Evolutionary conservation across 2,113 vertebrate species (phyloP).

Genomic region (Pogona vitticeps): DNA sequence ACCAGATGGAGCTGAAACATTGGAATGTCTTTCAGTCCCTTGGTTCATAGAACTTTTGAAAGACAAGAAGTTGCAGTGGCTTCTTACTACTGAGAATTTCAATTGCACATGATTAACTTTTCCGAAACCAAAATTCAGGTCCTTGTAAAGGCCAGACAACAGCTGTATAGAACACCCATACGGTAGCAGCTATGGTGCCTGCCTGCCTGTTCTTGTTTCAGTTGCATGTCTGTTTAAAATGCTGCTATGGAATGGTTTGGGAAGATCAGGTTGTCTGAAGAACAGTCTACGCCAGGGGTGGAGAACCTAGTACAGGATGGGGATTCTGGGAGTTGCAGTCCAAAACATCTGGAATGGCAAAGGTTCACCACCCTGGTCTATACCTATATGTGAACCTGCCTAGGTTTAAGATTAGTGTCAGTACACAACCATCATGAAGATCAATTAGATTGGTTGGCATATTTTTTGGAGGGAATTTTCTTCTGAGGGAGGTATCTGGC

Average conservation of each 20-base stretch:
- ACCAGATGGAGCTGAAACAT: neutral
- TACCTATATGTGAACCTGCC: neutral
- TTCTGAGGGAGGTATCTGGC: neutral
- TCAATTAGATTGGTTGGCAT: neutral
- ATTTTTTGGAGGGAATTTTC: neutral
- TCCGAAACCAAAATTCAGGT: no score
- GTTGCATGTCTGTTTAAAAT: neutral
- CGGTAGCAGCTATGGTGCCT: neutral
- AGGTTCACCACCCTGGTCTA: no score
- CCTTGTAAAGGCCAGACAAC: no score
- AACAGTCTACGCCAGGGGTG: no score
- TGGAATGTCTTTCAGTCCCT: neutral
- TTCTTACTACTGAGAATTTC: neutral
- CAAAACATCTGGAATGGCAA: no score
- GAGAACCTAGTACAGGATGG: no score
- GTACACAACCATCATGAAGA: neutral
- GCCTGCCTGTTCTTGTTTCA: neutral
- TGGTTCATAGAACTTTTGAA: neutral
- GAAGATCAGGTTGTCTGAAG: no score
- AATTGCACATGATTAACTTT: neutral
- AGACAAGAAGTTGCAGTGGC: neutral
- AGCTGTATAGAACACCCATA: neutral
- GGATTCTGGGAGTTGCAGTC: no score
- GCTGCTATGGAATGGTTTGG: no score
- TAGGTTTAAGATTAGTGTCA: neutral